Evolutionary conservation across 2,888 invertebrate species (phyloP).

Genomic region (Antheraea yamamai): DNA sequence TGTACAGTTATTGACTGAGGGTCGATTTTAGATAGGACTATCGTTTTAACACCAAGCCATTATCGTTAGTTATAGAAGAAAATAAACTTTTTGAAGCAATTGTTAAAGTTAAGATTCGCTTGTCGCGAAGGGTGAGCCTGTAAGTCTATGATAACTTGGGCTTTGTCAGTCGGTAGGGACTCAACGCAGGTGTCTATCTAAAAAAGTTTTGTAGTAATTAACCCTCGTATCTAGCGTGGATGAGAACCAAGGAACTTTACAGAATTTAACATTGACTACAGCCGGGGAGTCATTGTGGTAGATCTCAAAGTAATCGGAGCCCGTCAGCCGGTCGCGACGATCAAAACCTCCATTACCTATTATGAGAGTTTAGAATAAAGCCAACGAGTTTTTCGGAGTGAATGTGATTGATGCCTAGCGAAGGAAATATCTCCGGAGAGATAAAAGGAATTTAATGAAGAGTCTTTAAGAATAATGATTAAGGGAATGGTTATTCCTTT

Average conservation of each 20-base stretch:
- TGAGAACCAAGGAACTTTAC: constrained; percentile 76
- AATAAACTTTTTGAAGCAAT: constrained; percentile 43
- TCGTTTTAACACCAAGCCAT: constrained; percentile 59
- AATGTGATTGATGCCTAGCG: constrained; percentile 81
- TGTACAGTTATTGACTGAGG: constrained; percentile 54
- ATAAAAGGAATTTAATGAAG: constrained; percentile 83
- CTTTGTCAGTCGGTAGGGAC: constrained; percentile 75
- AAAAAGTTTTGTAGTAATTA: constrained; percentile 80
- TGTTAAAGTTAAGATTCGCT: constrained; percentile 56
- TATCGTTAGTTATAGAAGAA: constrained; percentile 44
- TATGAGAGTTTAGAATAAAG: constrained; percentile 82
- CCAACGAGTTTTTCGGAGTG: constrained; percentile 81
- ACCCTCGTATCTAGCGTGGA: constrained; percentile 74
- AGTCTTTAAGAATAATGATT: constrained; percentile 82
- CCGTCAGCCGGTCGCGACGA: constrained; percentile 73
- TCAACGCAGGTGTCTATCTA: constrained; percentile 81
- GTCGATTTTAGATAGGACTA: constrained; percentile 66
- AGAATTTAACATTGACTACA: constrained; percentile 76
- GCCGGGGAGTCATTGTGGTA: constrained; percentile 74
- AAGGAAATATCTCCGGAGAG: constrained; percentile 80
- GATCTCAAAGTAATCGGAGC: constrained; percentile 78
- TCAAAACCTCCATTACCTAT: constrained; percentile 81
- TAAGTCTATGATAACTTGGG: constrained; percentile 76
- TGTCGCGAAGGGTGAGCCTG: constrained; percentile 55
- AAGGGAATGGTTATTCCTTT: constrained; percentile 81